A percentile compares a stretch with the other conserved stretches of the same genome.
These are phyloP conservation scores for Tinamus guttatus DNA, from an alignment of 2,113 vertebrate genomes.

Conservation along the genomic window DNA sequence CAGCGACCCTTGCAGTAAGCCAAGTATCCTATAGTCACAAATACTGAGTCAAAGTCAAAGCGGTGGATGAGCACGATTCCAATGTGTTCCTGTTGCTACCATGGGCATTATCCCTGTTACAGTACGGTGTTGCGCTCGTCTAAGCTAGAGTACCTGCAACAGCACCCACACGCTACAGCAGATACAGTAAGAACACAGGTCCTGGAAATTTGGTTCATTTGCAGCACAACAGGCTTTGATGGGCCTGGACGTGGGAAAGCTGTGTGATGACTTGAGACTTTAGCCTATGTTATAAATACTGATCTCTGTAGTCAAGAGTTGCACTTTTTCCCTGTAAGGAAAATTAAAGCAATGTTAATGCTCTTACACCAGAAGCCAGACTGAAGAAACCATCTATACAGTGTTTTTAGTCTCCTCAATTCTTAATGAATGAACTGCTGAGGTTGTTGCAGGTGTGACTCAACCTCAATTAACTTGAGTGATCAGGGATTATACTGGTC, in stretches of 20 bases:
- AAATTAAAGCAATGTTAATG: not conserved
- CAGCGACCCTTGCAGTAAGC: not conserved
- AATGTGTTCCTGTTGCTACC: not conserved
- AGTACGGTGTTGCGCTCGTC: not conserved
- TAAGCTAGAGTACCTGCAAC: not conserved
- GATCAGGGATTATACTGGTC: conserved; percentile 27
- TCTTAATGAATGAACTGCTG: conserved; percentile 10
- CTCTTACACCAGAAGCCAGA: not conserved
- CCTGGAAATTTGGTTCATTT: not conserved
- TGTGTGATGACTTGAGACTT: not conserved
- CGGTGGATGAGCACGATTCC: not conserved
- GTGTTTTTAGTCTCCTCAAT: not conserved
- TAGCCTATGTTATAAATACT: too few relatives aligned
- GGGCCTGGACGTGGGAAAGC: not conserved
- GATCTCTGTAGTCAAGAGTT: too few relatives aligned
- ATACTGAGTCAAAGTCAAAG: not conserved
- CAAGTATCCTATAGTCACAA: not conserved
- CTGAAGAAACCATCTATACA: not conserved
- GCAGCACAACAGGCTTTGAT: not conserved
- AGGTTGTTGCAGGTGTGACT: conserved; percentile 4
- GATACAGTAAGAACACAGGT: not conserved
- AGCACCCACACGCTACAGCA: not conserved
- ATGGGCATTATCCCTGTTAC: fast-evolving
- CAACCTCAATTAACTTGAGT: conserved; percentile 16
- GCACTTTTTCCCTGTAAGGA: not conserved